Conservation (phyloP, 2,113 vertebrate species). For the rat (Rattus norvegicus) region DNA sequence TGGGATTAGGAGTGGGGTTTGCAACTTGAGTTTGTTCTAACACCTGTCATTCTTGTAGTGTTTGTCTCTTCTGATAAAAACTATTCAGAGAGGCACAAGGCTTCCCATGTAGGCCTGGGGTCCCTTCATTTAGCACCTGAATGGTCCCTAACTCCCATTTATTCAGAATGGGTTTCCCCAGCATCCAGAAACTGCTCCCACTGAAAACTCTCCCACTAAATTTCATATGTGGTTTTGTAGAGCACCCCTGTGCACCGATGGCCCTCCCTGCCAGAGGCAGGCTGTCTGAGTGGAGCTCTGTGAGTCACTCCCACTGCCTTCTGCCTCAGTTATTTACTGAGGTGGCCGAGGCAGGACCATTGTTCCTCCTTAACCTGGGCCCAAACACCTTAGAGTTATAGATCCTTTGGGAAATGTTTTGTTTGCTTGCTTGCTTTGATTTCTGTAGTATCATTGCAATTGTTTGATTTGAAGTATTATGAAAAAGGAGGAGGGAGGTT, state of each 20-base stretch:
- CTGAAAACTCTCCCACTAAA: neutral
- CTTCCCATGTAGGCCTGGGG: neutral
- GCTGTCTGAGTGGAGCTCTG: neutral
- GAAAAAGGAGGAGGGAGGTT: neutral
- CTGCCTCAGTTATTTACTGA: neutral
- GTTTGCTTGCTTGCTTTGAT: neutral
- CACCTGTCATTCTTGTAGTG: neutral
- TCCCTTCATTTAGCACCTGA: neutral
- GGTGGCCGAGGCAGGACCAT: neutral
- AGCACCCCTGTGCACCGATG: neutral
- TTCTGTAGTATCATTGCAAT: neutral
- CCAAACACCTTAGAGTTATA: neutral
- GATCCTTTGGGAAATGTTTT: neutral
- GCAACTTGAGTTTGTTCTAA: conserved; percentile 36
- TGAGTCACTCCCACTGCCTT: neutral
- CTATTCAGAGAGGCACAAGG: neutral
- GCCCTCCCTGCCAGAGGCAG: neutral
- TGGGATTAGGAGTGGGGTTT: conserved; percentile 43
- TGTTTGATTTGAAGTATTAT: conserved; percentile 19
- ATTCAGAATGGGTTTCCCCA: neutral
- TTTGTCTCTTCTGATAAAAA: neutral
- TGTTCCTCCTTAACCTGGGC: neutral
- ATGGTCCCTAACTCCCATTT: neutral
- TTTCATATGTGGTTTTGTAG: neutral
- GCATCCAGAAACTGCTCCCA: neutral